phyloP scores from a whole-genome alignment of 2,888 invertebrate species.

The Belgica antarctica region DNA sequence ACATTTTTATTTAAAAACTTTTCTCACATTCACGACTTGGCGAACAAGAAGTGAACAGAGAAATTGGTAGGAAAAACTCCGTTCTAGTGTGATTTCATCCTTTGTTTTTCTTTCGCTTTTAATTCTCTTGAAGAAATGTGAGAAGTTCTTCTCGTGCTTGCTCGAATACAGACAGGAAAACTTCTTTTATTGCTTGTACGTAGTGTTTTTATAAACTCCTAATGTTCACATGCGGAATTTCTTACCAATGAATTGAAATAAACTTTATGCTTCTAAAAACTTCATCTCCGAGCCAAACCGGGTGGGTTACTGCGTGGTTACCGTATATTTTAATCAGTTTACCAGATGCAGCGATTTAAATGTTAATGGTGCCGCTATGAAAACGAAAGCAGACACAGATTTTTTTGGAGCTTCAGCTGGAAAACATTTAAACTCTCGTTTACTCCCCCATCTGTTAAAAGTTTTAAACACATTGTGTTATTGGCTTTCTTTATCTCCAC shows the following conservation, averaged over 20 bases:
- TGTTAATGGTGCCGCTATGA: not conserved
- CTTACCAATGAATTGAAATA: not conserved
- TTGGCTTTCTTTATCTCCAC: not conserved
- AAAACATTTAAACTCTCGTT: constrained; percentile 39
- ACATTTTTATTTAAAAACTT: constrained; percentile 41
- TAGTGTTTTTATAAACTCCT: not conserved
- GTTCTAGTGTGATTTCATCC: not conserved
- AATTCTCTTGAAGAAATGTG: not conserved
- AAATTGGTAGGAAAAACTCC: too few species aligned
- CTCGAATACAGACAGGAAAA: not conserved
- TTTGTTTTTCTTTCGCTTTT: not conserved
- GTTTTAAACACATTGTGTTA: not conserved
- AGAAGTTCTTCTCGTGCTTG: not conserved
- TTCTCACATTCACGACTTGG: not conserved
- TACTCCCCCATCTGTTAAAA: constrained; percentile 29
- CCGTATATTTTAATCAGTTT: not conserved
- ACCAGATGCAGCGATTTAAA: constrained; percentile 6
- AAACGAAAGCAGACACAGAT: constrained; percentile 2
- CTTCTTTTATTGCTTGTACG: not conserved
- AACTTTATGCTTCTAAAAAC: not conserved
- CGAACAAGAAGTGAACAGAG: too few species aligned
- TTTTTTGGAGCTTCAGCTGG: not conserved
- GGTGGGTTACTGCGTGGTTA: not conserved
- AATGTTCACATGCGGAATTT: not conserved
- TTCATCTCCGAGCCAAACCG: not conserved